Conservation (phyloP, 2,113 vertebrate species). For the Morphnarchus princeps region DNA sequence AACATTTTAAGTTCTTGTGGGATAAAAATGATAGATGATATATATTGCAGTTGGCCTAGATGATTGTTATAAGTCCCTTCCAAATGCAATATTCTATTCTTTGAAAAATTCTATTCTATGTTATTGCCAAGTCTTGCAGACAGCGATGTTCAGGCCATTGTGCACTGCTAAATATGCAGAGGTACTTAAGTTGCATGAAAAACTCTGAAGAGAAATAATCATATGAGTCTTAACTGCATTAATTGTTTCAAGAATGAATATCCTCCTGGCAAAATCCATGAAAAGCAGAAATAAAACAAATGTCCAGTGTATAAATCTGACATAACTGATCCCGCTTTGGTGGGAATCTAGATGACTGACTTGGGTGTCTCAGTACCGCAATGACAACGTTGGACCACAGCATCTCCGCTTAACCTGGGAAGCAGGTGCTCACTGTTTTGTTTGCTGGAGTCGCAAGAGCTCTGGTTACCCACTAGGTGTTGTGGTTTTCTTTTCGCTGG, state of each 20-base stretch:
- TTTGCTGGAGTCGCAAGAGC: background rate
- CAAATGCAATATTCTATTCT: background rate
- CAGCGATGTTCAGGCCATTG: background rate
- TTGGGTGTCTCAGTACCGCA: background rate
- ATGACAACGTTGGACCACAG: background rate
- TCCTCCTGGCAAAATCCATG: background rate
- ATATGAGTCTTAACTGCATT: background rate
- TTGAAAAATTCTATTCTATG: background rate
- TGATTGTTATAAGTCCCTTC: background rate
- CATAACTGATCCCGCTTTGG: background rate
- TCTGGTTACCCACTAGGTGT: background rate
- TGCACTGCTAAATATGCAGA: background rate
- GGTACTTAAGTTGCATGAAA: background rate
- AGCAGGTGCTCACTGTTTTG: background rate
- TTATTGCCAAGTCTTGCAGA: background rate
- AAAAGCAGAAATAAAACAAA: background rate
- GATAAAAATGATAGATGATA: background rate
- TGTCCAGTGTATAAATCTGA: background rate
- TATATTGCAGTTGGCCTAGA: background rate
- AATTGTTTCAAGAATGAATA: background rate
- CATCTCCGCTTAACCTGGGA: background rate
- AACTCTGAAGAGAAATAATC: background rate
- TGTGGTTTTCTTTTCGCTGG: background rate
- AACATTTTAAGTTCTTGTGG: background rate
- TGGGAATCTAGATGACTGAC: background rate